These are phyloP conservation scores for Crenichthys baileyi DNA, from an alignment of 2,797 vertebrate species.

Conservation along the genomic window DNA sequence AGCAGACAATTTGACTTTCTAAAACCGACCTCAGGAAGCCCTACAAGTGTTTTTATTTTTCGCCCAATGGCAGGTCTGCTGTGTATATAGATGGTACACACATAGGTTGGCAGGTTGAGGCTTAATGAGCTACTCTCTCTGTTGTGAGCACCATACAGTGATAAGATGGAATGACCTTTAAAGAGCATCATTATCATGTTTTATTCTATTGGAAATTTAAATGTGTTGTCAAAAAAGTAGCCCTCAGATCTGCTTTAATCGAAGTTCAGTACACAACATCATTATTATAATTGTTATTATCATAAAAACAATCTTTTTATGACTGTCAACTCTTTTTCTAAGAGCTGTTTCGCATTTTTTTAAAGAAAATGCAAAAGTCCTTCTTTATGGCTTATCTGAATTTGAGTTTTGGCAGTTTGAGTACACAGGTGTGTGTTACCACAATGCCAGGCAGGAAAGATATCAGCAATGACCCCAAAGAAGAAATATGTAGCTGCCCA, in stretches of 20 bases:
- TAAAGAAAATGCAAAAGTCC: not conserved
- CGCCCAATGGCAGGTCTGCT: not conserved
- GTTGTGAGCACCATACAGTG: not conserved
- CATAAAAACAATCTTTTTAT: not conserved
- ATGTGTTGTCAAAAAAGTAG: not conserved
- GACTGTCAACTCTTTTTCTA: not conserved
- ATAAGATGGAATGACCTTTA: not conserved
- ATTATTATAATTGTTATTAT: not conserved
- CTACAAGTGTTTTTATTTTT: not conserved
- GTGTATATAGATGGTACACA: not conserved
- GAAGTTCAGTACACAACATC: not conserved
- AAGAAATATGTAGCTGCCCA: too few relatives aligned
- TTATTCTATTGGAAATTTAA: not conserved
- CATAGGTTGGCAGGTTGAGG: not conserved
- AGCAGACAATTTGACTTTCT: not conserved
- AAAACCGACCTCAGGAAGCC: not conserved
- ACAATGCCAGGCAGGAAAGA: too few relatives aligned
- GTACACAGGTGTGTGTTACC: too few relatives aligned
- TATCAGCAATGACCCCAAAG: too few relatives aligned
- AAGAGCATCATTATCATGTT: not conserved
- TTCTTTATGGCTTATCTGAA: too few relatives aligned
- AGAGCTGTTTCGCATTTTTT: not conserved
- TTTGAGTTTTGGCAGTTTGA: too few relatives aligned
- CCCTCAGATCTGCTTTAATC: not conserved
- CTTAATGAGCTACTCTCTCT: not conserved